Conservation (phyloP, 2,797 vertebrate genomes). For the Pseudochirops corinnae region DNA sequence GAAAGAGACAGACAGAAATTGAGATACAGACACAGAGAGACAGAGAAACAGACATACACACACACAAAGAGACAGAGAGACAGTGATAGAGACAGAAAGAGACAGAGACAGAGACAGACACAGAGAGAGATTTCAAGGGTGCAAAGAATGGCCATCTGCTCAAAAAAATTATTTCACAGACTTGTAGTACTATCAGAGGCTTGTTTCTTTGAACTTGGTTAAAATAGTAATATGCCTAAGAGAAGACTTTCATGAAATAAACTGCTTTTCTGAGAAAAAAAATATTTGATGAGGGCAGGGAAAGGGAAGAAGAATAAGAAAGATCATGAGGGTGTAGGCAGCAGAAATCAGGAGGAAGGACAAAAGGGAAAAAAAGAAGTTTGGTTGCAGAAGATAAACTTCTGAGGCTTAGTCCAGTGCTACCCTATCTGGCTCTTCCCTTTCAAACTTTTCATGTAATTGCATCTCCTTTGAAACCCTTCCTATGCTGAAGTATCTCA, state of each 20-base stretch:
- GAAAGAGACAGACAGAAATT: not conserved
- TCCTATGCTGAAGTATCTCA: not conserved
- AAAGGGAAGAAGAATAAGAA: not conserved
- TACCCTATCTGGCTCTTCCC: not conserved
- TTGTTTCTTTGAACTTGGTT: not conserved
- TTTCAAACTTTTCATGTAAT: not conserved
- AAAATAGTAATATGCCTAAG: slow-evolving; percentile 20
- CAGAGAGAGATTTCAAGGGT: not conserved
- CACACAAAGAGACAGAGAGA: not conserved
- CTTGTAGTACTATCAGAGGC: not conserved
- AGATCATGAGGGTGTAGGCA: not conserved
- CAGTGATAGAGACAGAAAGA: not conserved
- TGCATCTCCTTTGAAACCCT: not conserved
- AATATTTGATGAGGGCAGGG: not conserved
- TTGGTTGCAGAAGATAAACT: not conserved
- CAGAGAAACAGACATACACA: not conserved
- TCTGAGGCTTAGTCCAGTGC: not conserved
- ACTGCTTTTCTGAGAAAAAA: not conserved
- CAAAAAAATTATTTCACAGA: not conserved
- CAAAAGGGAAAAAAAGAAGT: not conserved
- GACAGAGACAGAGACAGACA: not conserved
- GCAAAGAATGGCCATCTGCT: not conserved
- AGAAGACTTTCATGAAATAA: not conserved
- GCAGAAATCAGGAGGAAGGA: not conserved
- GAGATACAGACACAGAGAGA: not conserved